These are phyloP conservation scores for Emydura subglobosa DNA, from an alignment of 2,113 vertebrate species.

Conservation along the genomic window DNA sequence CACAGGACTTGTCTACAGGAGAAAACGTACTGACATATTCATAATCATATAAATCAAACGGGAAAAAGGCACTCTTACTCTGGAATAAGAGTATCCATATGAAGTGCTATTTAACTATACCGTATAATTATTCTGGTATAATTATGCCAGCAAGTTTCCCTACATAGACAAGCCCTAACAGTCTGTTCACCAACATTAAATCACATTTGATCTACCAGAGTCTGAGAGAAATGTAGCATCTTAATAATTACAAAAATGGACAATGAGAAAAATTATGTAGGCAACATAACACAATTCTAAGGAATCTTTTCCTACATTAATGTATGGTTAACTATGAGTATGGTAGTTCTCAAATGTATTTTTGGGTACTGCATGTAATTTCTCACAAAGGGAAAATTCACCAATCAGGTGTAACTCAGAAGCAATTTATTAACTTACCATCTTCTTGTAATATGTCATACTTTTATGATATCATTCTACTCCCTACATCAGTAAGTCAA, in stretches of 20 bases:
- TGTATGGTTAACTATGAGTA: background rate
- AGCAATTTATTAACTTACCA: background rate
- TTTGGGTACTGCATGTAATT: background rate
- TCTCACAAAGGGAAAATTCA: background rate
- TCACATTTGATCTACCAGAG: constrained; percentile 5
- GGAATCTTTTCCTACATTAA: background rate
- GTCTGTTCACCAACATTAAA: background rate
- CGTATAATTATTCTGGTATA: background rate
- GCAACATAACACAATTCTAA: background rate
- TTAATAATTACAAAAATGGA: background rate
- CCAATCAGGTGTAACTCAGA: background rate
- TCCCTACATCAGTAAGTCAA: too few species aligned
- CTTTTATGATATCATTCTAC: background rate
- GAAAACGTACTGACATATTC: too few species aligned
- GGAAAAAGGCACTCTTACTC: background rate
- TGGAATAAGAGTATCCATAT: background rate
- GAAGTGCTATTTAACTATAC: background rate
- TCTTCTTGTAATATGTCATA: background rate
- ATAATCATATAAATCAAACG: background rate
- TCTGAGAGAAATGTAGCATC: background rate
- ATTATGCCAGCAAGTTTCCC: background rate
- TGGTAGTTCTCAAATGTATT: background rate
- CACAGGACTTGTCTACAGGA: too few species aligned
- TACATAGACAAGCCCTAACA: background rate
- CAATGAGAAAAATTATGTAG: background rate